A percentile compares a stretch with the other conserved stretches of the same genome.
These are phyloP conservation scores for Myotis daubentonii DNA, from an alignment of 2,797 vertebrate genomes.

Conservation along the genomic window DNA sequence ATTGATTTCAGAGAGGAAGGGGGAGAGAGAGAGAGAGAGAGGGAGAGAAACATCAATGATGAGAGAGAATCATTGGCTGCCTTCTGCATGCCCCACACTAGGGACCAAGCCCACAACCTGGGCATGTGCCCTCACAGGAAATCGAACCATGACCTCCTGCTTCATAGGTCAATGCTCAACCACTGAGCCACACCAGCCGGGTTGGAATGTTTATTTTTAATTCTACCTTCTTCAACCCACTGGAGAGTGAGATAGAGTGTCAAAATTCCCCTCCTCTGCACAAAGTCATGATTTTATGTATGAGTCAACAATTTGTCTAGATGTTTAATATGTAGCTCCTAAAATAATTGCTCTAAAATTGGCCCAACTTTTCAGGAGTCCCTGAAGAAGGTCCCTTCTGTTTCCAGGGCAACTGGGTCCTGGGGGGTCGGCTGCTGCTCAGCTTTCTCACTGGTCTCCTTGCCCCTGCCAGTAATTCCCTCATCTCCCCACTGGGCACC, in stretches of 20 bases:
- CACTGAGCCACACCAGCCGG: no score
- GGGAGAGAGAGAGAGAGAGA: no score
- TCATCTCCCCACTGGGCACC: background rate
- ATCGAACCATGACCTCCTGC: no score
- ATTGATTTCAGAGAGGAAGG: no score
- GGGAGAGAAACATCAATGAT: no score
- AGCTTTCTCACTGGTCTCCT: background rate
- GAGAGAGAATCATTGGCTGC: no score
- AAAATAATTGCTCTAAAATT: background rate
- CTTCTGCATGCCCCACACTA: no score
- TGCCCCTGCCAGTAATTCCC: background rate
- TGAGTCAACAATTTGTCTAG: background rate
- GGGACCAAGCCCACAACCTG: no score
- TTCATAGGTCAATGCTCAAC: no score
- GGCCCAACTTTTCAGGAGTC: background rate
- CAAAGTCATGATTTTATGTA: background rate
- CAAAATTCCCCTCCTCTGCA: background rate
- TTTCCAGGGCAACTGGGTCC: background rate
- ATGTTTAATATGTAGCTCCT: background rate
- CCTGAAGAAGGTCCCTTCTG: background rate
- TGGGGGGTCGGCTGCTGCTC: fast-evolving
- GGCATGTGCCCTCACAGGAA: no score
- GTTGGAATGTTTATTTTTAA: constrained; percentile 26
- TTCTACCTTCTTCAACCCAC: constrained; percentile 9
- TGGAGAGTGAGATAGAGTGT: background rate